These are phyloP conservation scores for Venturia canescens DNA, from an alignment of 1,140 invertebrate species.

Conservation along the genomic window DNA sequence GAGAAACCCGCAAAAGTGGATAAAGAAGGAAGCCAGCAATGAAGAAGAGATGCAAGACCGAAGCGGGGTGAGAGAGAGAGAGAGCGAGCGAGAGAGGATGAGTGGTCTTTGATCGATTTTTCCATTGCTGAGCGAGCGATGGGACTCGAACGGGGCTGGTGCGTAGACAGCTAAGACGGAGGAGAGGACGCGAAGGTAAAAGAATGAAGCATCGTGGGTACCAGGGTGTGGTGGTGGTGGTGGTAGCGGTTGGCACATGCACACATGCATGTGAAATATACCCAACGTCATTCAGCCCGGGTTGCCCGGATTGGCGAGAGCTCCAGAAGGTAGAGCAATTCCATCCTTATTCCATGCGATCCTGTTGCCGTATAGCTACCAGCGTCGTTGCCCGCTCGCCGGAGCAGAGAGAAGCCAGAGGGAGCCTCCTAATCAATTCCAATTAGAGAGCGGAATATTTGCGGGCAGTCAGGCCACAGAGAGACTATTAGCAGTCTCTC, in stretches of 20 bases:
- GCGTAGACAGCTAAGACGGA: constrained; percentile 27
- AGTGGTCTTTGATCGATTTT: constrained; percentile 36
- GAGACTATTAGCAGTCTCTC: constrained; percentile 75
- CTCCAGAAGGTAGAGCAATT: constrained; percentile 59
- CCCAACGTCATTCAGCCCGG: neutral
- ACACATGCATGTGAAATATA: constrained; percentile 1
- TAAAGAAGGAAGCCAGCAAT: neutral
- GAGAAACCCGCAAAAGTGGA: constrained; percentile 15
- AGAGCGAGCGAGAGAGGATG: neutral
- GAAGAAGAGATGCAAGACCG: neutral
- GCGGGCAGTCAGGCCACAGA: constrained; percentile 66
- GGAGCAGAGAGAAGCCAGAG: constrained; percentile 31
- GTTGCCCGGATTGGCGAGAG: neutral
- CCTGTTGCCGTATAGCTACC: constrained; percentile 19
- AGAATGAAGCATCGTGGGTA: neutral
- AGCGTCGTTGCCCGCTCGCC: constrained; percentile 11
- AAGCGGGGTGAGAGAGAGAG: no score
- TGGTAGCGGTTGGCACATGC: neutral
- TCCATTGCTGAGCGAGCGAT: constrained; percentile 19
- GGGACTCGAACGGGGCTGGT: constrained; percentile 18
- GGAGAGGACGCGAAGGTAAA: neutral
- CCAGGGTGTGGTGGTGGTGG: neutral
- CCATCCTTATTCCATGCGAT: constrained; percentile 71
- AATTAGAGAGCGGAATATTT: constrained; percentile 78
- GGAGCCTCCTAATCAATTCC: constrained; percentile 76